Percentiles rank a stretch among this genome's conserved stretches.
phyloP scores from a whole-genome alignment of 2,113 vertebrate genomes.

The Myrmophylax atrothorax region DNA sequence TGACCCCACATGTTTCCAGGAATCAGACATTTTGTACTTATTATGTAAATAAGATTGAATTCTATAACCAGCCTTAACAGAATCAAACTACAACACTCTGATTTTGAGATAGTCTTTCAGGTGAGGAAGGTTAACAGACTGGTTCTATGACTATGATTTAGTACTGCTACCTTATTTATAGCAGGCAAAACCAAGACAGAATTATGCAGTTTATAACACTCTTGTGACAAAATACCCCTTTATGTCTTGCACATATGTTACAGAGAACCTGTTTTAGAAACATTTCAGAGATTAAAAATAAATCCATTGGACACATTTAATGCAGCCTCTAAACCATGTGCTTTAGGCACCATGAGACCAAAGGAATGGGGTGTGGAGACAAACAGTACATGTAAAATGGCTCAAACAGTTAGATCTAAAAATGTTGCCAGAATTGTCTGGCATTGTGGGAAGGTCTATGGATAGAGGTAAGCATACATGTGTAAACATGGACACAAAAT shows the following conservation, averaged over 20 bases:
- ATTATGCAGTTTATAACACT: not conserved
- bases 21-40: not conserved
- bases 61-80: not conserved
- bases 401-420: not conserved
- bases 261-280: conserved; percentile 36
- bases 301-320: not conserved
- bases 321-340: not conserved
- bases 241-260: conserved; percentile 43
- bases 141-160: not conserved
- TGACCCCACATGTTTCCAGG: not conserved
- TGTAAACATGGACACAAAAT: not conserved
- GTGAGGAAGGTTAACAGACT: not conserved
- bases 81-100: not conserved
- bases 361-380: not conserved
- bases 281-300: conserved; percentile 24
- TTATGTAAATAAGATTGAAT: not conserved
- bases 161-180: not conserved
- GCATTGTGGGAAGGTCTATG: not conserved
- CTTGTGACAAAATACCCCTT: not conserved
- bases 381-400: not conserved
- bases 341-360: not conserved
- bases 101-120: not conserved
- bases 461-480: not conserved
- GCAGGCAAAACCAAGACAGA: conserved; percentile 1
- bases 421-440: not conserved